These are phyloP conservation scores for Orius laevigatus DNA, from an alignment of 1,140 invertebrate genomes.

Conservation along the genomic window DNA sequence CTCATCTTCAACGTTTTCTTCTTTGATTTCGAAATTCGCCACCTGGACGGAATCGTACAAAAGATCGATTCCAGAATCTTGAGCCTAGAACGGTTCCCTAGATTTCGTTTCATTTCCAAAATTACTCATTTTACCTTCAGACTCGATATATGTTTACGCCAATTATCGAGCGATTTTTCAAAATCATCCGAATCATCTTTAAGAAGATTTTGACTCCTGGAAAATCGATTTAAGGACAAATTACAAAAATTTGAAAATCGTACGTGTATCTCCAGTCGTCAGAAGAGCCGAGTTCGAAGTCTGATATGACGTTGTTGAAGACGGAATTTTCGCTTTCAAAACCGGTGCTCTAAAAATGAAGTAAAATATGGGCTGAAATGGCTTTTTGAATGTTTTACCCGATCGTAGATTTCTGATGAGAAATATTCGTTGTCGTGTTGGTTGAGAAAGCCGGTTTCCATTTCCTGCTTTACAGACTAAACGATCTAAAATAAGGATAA, in stretches of 20 bases:
- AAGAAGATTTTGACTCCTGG: background rate
- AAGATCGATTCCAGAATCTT: background rate
- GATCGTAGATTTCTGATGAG: constrained; percentile 8
- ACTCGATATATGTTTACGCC: constrained; percentile 14
- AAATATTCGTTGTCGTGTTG: constrained; percentile 16
- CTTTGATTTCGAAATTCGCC: background rate
- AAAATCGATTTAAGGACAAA: background rate
- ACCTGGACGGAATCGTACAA: background rate
- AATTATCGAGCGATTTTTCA: constrained; percentile 11
- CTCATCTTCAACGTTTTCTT: background rate
- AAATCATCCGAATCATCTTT: constrained; percentile 10
- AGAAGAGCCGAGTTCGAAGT: background rate
- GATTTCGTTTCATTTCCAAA: background rate
- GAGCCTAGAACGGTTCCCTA: background rate
- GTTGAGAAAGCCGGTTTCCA: constrained; percentile 17
- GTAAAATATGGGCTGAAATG: background rate
- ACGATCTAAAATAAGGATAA: too few species aligned
- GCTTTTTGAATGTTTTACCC: background rate
- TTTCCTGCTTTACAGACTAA: background rate
- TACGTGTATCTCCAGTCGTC: background rate
- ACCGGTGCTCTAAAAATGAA: constrained; percentile 2
- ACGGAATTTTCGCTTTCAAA: constrained; percentile 9
- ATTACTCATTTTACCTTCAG: constrained; percentile 6
- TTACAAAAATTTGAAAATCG: constrained; percentile 1
- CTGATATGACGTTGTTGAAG: background rate